Evolutionary conservation across 2,797 vertebrate genomes (phyloP).

Genomic region (Gymnoscopelus braueri): DNA sequence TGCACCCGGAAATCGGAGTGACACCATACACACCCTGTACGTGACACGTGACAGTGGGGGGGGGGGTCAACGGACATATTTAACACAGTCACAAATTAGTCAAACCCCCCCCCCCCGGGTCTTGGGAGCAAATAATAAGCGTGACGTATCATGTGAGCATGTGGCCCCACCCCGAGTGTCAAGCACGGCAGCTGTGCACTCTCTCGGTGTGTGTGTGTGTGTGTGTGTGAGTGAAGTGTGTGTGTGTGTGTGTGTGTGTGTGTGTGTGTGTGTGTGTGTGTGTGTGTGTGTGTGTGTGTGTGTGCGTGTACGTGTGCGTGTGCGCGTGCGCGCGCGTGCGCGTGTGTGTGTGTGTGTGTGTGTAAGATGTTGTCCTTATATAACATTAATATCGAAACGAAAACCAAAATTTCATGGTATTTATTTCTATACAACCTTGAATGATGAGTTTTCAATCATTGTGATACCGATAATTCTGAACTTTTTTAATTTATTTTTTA

Average conservation of each 20-base stretch:
- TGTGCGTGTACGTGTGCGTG: not conserved
- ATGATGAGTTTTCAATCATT: too few species aligned
- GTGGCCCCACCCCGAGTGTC: constrained; percentile 22
- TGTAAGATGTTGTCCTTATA: not conserved
- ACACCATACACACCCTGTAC: constrained; percentile 7
- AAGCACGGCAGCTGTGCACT: constrained; percentile 44
- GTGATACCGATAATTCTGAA: too few species aligned
- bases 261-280: not conserved
- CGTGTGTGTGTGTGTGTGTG: not conserved
- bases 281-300: not conserved
- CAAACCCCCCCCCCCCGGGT: constrained; percentile 38
- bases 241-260: not conserved
- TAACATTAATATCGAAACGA: too few species aligned
- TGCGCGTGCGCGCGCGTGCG: not conserved
- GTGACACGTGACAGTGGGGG: too few species aligned
- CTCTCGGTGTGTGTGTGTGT: constrained; percentile 12
- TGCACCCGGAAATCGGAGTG: constrained; percentile 3
- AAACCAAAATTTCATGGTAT: too few species aligned
- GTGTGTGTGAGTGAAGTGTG: not conserved
- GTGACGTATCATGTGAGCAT: constrained; percentile 28
- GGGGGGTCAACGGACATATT: constrained; percentile 49
- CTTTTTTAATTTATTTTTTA: too few species aligned
- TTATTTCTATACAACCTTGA: too few species aligned
- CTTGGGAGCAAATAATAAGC: constrained; percentile 30
- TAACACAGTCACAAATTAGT: constrained; percentile 16